Conservation (phyloP, 2,888 invertebrate genomes). For the Nematopogon swammerdamellus region DNA sequence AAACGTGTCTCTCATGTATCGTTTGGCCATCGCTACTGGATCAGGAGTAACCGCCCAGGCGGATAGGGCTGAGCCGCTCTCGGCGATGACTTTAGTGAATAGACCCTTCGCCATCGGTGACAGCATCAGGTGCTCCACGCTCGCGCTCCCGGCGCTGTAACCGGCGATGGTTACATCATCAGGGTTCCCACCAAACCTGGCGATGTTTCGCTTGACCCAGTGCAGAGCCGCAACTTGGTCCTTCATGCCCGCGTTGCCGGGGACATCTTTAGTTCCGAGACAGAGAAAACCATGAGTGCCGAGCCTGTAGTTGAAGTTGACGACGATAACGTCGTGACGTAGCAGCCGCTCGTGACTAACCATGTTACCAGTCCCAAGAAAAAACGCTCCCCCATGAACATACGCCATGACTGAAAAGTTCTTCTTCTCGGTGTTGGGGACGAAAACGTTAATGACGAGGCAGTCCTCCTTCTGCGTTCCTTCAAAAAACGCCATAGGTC, state of each 20-base stretch:
- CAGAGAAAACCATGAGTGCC: constrained; percentile 4
- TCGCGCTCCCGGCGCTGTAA: too few species aligned
- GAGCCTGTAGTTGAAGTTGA: constrained; percentile 24
- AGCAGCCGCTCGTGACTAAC: constrained; percentile 18
- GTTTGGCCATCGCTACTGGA: constrained; percentile 3
- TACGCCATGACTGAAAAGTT: constrained; percentile 27
- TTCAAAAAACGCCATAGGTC: constrained; percentile 1
- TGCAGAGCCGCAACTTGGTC: constrained; percentile 8
- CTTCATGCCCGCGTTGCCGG: constrained; percentile 20
- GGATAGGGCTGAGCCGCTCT: constrained; percentile 3
- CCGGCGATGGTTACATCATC: too few species aligned
- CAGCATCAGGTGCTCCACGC: too few species aligned
- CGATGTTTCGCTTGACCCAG: too few species aligned
- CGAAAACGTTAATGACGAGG: constrained; percentile 28
- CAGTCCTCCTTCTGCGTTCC: constrained; percentile 23
- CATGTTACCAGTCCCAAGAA: constrained; percentile 24
- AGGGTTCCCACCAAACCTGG: too few species aligned
- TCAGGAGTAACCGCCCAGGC: constrained; percentile 1
- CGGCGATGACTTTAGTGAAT: not conserved
- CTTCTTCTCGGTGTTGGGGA: constrained; percentile 16
- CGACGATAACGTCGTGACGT: constrained; percentile 18
- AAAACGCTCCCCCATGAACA: constrained; percentile 39
- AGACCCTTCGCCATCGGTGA: too few species aligned
- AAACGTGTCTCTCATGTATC: not conserved
- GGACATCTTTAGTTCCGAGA: too few species aligned